Base-by-base conservation (phyloP, 2,797 vertebrate genomes). In the Salmo trutta region DNA sequence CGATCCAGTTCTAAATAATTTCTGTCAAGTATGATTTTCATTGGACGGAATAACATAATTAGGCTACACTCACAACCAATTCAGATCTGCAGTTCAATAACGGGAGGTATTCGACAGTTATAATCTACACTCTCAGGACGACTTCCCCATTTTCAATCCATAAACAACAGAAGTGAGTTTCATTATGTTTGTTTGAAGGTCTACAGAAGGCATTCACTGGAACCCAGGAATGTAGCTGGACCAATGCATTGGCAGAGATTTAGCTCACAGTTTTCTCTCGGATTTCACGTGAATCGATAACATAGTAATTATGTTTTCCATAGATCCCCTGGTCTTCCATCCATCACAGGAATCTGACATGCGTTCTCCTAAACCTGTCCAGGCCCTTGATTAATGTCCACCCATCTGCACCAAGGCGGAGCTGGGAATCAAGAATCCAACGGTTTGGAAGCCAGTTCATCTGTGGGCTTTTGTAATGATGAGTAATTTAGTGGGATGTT, bases 221-320 rank as follows among this genome's bases (percentile, higher is more conserved):
- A 83, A 65, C 83, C 82, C 82, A 74, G 80, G 86, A 84, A 77
- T 75, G 4, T 33, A 36, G 6, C 79, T 14, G 19, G 54, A 0
- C 19, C 75, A 74, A 76, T 31, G 67, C 79, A 81, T 76, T 76
- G 1, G 73, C 81, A 77, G 75, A 81, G 79, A 81, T 87, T 82
- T 86, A 85, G 82, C 83, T 81, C 62, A 19, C 74, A 29, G 73
- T 75, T 16, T 68, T 82, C 76, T 75, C 77, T 81, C 73, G 62
- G 80, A 85, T 89, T 90, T 89, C 78, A 89, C 89, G 84, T 83
- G 84, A 90, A 91, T 91, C 89, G 85, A 91, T 92, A 90, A 84
- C 5, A 21, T 53, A 27, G 79, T 89, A 89, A 91, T 90, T 87
- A 88, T 82, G 81, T 73, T 82, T 85, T 83, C 84, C 81, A 86